Evolutionary conservation across 2,113 vertebrate genomes (phyloP), one percentile per base, ranked within the genome.

Genomic region (Podiceps cristatus): DNA sequence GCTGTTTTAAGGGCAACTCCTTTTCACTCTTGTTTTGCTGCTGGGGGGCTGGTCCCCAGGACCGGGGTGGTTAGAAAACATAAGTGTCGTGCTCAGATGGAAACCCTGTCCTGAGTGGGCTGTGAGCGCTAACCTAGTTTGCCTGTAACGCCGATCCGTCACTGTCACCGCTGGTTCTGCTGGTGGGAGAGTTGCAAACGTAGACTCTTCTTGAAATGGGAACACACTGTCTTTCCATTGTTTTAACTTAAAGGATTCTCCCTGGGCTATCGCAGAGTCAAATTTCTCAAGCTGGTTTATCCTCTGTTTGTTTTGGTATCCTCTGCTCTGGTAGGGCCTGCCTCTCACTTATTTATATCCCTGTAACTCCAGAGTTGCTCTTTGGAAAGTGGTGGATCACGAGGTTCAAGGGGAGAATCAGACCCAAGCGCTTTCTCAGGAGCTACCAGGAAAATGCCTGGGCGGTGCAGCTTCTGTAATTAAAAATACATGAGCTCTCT

Each of bases 401-500:
- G 28, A 76, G 87, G 74, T 88, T 73, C 60, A 71, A 66, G 63
- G n/a, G 66, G 80, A 93, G 96, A 95, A 97, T 96, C 94, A 88
- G 95, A 72, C 89, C 82, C 67, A 62, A 49, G 60, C 11, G 0
- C 63, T 93, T 92, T 72, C 83, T 94, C 80, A 66, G 79, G 79
- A 97, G 90, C 92, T 73, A 95, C 82, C 50, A 91, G 84, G 84
- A 91, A 97, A 97, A 90, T 24, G 71, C 86, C 55, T 88, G 76
- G 52, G 90, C 92, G 88, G 84, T 37, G 83, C 78, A 95, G 96
- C 93, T 93, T 93, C 93, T 86, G 63, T 85, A 97, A 97, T 97
- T 96, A 98, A 94, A 97, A 97, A 85, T 97, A 89, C 72, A 90
- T 76, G 88, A 96, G 91, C 68, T 72, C 59, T 90, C 91, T 90